Base-by-base conservation (phyloP, 2,113 vertebrate species). In the Montifringilla adamsi region DNA sequence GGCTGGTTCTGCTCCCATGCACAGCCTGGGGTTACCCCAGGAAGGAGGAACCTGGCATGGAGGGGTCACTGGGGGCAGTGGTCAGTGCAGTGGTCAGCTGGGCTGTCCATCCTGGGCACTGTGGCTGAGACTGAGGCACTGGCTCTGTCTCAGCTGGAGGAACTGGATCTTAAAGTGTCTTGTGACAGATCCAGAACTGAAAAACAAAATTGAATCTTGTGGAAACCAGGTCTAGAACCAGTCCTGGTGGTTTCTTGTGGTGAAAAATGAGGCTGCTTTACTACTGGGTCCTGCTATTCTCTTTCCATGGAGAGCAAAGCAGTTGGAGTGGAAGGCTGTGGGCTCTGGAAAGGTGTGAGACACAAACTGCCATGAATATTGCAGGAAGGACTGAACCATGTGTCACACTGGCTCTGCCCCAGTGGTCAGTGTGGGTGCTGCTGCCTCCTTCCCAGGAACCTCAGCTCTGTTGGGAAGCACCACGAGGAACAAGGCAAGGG, bases 241-340 rank as follows among this genome's bases (percentile, higher is more conserved):
- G n/a, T n/a, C n/a, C n/a, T n/a, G n/a, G n/a, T n/a, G n/a, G n/a
- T n/a, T n/a, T n/a, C n/a, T n/a, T n/a, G n/a, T n/a, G n/a, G n/a
- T n/a, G n/a, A n/a, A n/a, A n/a, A n/a, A n/a, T n/a, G n/a, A n/a
- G n/a, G n/a, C n/a, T n/a, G n/a, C n/a, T n/a, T n/a, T n/a, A n/a
- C n/a, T n/a, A n/a, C n/a, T n/a, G n/a, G n/a, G 7, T 9, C 0
- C 7, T 53, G 46, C 26, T 23, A 1, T 23, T 14, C 15, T 26
- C 20, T 21, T 20, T 33, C 66, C 58, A 37, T 1, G 15, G 72
- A 26, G 19, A 76, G 7, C 18, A 37, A 18, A 64, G 39, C 19
- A 4, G n/a, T 7, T 3, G 35, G 62, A 16, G 17, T 8, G 33
- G 31, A n/a, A 41, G 24, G 15, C 8, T 19, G 43, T 63, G 74